Evolutionary conservation across 2,888 invertebrate species (phyloP).

Genomic region (Scrobipalpa atriplicella): DNA sequence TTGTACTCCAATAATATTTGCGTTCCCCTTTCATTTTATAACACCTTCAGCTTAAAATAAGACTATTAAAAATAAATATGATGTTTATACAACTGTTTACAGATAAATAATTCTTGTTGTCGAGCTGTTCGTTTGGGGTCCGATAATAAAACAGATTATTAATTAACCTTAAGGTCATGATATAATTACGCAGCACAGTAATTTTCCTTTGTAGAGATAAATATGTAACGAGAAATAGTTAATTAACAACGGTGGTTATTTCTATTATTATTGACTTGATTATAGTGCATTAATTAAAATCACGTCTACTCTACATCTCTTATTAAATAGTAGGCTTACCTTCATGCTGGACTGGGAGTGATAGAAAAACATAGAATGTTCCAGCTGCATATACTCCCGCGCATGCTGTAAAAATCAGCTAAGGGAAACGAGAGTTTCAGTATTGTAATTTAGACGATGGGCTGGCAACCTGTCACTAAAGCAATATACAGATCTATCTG

Average conservation of each 20-base stretch:
- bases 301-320: too few relatives aligned
- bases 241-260: neutral
- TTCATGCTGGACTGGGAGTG: too few relatives aligned
- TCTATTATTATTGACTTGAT: neutral
- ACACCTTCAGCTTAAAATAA: neutral
- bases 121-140: constrained; percentile 25
- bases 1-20: neutral
- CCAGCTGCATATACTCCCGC: too few relatives aligned
- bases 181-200: constrained; percentile 12
- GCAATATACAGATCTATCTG: too few relatives aligned
- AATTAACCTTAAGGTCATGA: constrained; percentile 24
- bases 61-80: constrained; percentile 17
- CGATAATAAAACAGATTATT: constrained; percentile 13
- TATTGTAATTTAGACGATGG: too few relatives aligned
- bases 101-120: constrained; percentile 13
- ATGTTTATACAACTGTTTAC: constrained; percentile 9
- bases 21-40: constrained; percentile 8
- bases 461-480: too few relatives aligned
- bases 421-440: too few relatives aligned
- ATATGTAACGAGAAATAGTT: neutral
- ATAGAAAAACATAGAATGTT: too few relatives aligned
- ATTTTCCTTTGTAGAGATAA: constrained; percentile 19
- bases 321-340: too few relatives aligned
- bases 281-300: too few relatives aligned
- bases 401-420: too few relatives aligned